Evolutionary conservation across 23 tunicate genomes (phyloP).

Genomic region (Halocynthia aurantium): DNA sequence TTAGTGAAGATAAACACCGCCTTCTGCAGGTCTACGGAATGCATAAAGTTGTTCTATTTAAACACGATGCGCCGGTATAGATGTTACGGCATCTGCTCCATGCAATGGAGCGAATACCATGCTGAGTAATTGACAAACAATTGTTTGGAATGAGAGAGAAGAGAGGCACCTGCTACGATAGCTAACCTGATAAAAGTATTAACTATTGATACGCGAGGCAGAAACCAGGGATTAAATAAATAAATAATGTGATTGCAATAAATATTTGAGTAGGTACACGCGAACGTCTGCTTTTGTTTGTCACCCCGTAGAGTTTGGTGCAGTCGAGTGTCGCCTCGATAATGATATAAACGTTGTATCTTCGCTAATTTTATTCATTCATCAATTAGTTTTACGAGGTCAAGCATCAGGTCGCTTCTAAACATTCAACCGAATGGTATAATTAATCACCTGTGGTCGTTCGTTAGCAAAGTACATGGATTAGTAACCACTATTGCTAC

Average conservation of each 20-base stretch:
- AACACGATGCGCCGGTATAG: neutral
- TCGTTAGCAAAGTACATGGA: no score
- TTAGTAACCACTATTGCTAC: no score
- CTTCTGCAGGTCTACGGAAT: neutral
- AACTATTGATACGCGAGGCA: conserved; percentile 15
- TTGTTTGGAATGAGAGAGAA: conserved; percentile 13
- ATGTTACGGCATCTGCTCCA: conserved; percentile 21
- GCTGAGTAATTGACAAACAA: conserved; percentile 2
- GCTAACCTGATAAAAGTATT: conserved; percentile 11
- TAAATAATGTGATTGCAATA: conserved; percentile 32
- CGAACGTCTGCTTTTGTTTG: conserved; percentile 6
- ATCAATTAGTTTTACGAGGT: conserved; percentile 8
- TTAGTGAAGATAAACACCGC: conserved; percentile 15
- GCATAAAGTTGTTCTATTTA: conserved; percentile 7
- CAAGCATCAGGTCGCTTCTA: no score
- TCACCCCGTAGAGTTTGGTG: neutral
- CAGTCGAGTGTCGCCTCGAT: conserved; percentile 5
- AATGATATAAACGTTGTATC: neutral
- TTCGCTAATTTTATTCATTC: neutral
- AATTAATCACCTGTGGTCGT: no score
- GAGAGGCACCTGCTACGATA: conserved; percentile 19
- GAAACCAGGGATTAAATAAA: conserved; percentile 19
- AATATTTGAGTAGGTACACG: conserved; percentile 30
- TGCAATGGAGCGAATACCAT: neutral
- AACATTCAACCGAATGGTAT: no score